Conservation (phyloP, 2,888 invertebrate species). For the Iselma pallidipennis region DNA sequence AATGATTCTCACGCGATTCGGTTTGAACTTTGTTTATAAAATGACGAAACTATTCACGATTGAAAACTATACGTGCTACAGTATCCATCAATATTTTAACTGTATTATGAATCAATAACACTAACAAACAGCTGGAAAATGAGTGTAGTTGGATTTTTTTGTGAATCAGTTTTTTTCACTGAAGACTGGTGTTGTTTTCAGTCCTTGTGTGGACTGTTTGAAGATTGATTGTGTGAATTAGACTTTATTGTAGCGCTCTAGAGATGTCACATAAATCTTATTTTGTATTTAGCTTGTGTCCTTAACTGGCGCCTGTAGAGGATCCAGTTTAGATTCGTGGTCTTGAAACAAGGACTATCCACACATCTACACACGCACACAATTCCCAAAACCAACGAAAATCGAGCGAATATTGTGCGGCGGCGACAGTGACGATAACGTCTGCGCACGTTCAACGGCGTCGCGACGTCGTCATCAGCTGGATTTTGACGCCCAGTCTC, state of each 20-base stretch:
- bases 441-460: slow-evolving; percentile 35
- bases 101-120: no score
- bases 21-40: no score
- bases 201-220: neutral
- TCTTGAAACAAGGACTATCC: neutral
- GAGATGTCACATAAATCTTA: neutral
- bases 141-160: no score
- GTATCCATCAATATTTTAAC: no score
- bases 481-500: slow-evolving; percentile 50
- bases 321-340: neutral
- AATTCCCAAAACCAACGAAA: neutral
- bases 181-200: neutral
- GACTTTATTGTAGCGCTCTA: neutral
- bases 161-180: neutral
- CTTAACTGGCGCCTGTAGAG: no score
- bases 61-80: no score
- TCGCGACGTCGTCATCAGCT: slow-evolving; percentile 36
- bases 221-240: neutral
- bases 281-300: no score
- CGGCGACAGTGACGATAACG: neutral
- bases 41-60: no score
- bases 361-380: neutral
- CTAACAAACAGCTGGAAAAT: no score
- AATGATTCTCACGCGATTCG: no score
- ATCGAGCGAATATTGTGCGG: neutral